phyloP scores from a whole-genome alignment of 2,113 vertebrate genomes.

The Phrynosoma blainvillii region DNA sequence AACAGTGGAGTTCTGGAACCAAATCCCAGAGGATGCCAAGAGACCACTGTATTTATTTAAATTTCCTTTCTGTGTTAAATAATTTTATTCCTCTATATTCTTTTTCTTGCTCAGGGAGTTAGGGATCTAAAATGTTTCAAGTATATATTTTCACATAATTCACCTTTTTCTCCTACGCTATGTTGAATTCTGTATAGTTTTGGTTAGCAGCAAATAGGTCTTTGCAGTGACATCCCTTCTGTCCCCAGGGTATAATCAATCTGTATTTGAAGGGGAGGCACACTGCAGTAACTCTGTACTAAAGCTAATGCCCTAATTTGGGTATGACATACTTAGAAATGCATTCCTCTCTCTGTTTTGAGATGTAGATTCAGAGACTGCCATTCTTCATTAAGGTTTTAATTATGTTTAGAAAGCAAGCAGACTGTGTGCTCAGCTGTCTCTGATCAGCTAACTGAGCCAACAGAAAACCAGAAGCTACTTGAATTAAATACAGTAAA shows the following conservation, averaged over 20 bases:
- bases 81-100: slow-evolving; percentile 15
- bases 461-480: slow-evolving; percentile 15
- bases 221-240: background rate
- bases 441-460: slow-evolving; percentile 40
- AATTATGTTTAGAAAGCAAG: slow-evolving; percentile 43
- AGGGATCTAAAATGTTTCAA: background rate
- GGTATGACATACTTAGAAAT: background rate
- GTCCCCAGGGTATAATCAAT: background rate
- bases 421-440: slow-evolving; percentile 12
- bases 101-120: background rate
- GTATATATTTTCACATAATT: slow-evolving; percentile 27
- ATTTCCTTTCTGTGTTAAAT: background rate
- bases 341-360: slow-evolving; percentile 21
- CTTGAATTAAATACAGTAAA: slow-evolving; percentile 35
- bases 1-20: background rate
- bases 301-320: background rate
- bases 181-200: slow-evolving; percentile 6
- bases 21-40: too few relatives aligned
- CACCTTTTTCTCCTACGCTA: background rate
- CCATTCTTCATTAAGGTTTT: slow-evolving; percentile 51
- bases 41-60: too few relatives aligned
- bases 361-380: slow-evolving; percentile 44
- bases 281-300: background rate
- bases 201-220: slow-evolving; percentile 3
- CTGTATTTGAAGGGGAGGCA: slow-evolving; percentile 24